These are phyloP conservation scores for Helleia helle DNA, from an alignment of 2,888 invertebrate species.

Conservation along the genomic window DNA sequence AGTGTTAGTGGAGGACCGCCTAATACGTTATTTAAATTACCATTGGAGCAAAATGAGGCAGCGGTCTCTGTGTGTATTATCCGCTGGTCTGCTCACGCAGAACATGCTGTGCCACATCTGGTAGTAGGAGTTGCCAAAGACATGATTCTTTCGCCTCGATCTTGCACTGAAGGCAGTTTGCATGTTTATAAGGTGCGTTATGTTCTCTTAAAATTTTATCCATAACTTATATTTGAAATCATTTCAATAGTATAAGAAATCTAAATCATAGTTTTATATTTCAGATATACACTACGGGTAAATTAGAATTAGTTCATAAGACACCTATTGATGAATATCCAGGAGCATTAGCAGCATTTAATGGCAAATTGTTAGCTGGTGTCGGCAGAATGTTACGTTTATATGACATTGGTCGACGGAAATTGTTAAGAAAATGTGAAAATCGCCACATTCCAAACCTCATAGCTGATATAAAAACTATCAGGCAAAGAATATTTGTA, in stretches of 20 bases:
- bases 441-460: slow-evolving; percentile 97
- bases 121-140: slow-evolving; percentile 95
- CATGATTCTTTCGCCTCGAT: slow-evolving; percentile 89
- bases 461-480: slow-evolving; percentile 93
- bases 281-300: slow-evolving; percentile 83
- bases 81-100: slow-evolving; percentile 79
- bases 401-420: slow-evolving; percentile 95
- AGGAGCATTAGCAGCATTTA: slow-evolving; percentile 90
- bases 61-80: slow-evolving; percentile 91
- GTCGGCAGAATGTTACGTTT: slow-evolving; percentile 93
- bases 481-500: slow-evolving; percentile 95
- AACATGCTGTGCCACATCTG: slow-evolving; percentile 63
- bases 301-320: slow-evolving; percentile 93
- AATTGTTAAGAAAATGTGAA: slow-evolving; percentile 97
- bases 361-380: slow-evolving; percentile 92
- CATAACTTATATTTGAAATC: not conserved
- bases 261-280: slow-evolving; percentile 20
- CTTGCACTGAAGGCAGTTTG: slow-evolving; percentile 86
- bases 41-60: slow-evolving; percentile 96
- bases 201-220: not conserved
- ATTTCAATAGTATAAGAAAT: not conserved
- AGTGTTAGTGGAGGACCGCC: slow-evolving; percentile 75
- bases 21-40: slow-evolving; percentile 82
- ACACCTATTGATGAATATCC: slow-evolving; percentile 95
- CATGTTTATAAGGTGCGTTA: slow-evolving; percentile 83